These are phyloP conservation scores for Plecotus auritus DNA, from an alignment of 2,113 vertebrate species.

Conservation along the genomic window DNA sequence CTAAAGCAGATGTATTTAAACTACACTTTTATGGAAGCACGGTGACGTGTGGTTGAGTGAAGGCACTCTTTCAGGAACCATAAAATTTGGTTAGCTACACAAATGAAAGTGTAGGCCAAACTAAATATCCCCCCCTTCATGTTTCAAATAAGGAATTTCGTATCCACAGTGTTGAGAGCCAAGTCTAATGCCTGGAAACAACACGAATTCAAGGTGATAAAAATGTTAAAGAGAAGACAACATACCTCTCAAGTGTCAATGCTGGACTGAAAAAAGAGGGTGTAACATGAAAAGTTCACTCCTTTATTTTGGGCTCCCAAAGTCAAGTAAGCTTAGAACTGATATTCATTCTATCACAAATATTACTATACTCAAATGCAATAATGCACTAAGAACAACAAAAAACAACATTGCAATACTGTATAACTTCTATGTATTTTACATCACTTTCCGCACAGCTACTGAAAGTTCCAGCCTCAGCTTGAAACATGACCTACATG, in stretches of 20 bases:
- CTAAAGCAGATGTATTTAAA: not conserved
- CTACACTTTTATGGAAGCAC: not conserved
- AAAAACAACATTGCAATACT: slow-evolving; percentile 36
- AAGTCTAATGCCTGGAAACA: slow-evolving; percentile 65
- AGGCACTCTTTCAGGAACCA: not conserved
- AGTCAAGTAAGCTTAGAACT: slow-evolving; percentile 52
- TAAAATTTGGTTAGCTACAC: not conserved
- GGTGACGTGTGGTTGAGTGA: not conserved
- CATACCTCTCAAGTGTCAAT: slow-evolving; percentile 69
- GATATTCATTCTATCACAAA: slow-evolving; percentile 8
- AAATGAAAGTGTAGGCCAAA: not conserved
- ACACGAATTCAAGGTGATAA: slow-evolving; percentile 60
- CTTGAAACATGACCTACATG: not conserved
- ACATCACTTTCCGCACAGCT: not conserved
- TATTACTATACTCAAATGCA: not conserved
- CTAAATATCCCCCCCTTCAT: not conserved
- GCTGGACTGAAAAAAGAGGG: slow-evolving; percentile 29
- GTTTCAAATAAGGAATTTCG: slow-evolving; percentile 14
- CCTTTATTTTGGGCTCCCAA: slow-evolving; percentile 60
- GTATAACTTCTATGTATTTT: slow-evolving; percentile 11
- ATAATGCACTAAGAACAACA: slow-evolving; percentile 49
- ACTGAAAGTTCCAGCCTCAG: not conserved
- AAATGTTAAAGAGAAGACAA: slow-evolving; percentile 65
- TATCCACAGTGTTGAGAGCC: slow-evolving; percentile 29
- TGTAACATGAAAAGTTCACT: slow-evolving; percentile 55